Conservation (phyloP, 2,888 invertebrate species). For the Drosophila koepferae region DNA sequence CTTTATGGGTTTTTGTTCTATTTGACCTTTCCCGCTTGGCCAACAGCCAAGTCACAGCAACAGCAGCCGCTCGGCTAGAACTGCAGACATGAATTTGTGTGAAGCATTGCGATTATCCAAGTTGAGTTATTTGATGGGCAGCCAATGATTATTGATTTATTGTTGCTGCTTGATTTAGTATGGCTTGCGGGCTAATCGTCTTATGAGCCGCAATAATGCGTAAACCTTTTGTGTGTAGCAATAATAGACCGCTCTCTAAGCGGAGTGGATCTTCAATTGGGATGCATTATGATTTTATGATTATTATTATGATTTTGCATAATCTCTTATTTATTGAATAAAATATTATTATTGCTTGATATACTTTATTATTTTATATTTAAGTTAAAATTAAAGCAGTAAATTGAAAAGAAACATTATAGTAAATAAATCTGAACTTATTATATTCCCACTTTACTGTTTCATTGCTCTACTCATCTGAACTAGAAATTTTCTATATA, state of each 20-base stretch:
- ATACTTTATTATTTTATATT: neutral
- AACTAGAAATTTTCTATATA: too few species aligned
- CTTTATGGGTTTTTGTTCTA: slow-evolving; percentile 52
- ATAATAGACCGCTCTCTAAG: neutral
- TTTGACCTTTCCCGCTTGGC: slow-evolving; percentile 51
- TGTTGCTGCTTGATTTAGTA: slow-evolving; percentile 9
- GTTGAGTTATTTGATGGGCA: slow-evolving; percentile 44
- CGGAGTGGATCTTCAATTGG: neutral
- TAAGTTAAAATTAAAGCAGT: neutral
- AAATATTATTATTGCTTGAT: neutral
- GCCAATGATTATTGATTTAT: slow-evolving; percentile 45
- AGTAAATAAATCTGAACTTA: too few species aligned
- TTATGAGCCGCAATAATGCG: slow-evolving; percentile 10
- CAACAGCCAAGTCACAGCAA: neutral
- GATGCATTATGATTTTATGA: neutral
- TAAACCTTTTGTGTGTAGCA: neutral
- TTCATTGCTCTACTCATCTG: too few species aligned
- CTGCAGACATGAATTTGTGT: slow-evolving; percentile 38
- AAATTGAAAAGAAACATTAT: too few species aligned
- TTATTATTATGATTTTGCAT: too few species aligned
- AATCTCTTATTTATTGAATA: neutral
- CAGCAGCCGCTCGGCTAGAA: slow-evolving; percentile 2
- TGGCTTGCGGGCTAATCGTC: slow-evolving; percentile 19
- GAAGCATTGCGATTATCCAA: slow-evolving; percentile 30
- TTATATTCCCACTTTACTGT: too few species aligned